Base-by-base conservation (phyloP, 2,113 vertebrate genomes). In the Cephalopterus ornatus region DNA sequence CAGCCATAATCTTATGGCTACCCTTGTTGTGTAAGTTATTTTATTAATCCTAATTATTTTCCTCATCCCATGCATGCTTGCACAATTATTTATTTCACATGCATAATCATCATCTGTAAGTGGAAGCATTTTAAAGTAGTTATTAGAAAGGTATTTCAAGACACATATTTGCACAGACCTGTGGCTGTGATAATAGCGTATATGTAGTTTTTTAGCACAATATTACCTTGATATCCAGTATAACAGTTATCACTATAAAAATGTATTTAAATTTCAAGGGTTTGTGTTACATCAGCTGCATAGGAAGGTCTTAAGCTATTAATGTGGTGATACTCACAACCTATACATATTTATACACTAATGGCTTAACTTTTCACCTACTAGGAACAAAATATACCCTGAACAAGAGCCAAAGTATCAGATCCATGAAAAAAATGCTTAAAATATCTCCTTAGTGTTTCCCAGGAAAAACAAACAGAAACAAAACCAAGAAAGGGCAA, bases 11-110 rank as follows among this genome's bases (percentile, higher is more conserved):
- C 87, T 96, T 79, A 83, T 30, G 42, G 70, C 82, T 96, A 75
- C 50, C 58, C 59, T 91, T 71, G 73, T 84, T 94, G 65, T 56
- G 66, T 37, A 53, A 88, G 76, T 95, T 92, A 81, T 90, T 97
- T 91, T 88, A 93, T 93, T 96, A 84, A 90, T 59, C 75, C 41
- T 78, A 79, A 96, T 88, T 93, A 95, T 87, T 88, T 91, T 37
- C 62, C 55, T 55, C 70, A 84, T 81, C 50, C 78, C 68, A 22
- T 56, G 53, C 33, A 13, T 19, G 44, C 41, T 27, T 68, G 28
- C 4, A n/a, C 74, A 18, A 63, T 53, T 91, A 71, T 87, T 68
- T 81, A 33, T 85, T 85, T 85, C 73, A 85, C 5, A 8, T 9
- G 22, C 47, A 10, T 41, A 89, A 92, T 81, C 39, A 86, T 88